Evolutionary conservation across 1,140 invertebrate species (phyloP).

Genomic region (Tenebrio molitor): DNA sequence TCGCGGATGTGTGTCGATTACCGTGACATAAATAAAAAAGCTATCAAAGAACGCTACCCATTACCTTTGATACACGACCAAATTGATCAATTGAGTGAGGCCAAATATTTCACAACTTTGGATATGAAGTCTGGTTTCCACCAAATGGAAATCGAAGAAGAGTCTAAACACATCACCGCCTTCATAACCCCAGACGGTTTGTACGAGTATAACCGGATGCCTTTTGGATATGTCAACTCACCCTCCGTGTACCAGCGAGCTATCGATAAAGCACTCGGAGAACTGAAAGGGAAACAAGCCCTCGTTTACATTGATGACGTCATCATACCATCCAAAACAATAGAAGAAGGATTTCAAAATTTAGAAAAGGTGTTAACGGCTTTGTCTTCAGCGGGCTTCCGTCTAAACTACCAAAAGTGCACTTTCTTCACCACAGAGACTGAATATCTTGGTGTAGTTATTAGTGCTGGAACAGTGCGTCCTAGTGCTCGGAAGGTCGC

Average conservation of each 20-base stretch:
- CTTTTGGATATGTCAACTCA: constrained; percentile 58
- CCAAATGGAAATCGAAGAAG: constrained; percentile 47
- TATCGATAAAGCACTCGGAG: constrained; percentile 55
- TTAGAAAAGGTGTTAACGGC: neutral
- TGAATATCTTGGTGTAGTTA: neutral
- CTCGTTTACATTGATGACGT: constrained; percentile 58
- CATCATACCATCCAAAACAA: constrained; percentile 64
- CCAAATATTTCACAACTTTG: constrained; percentile 53
- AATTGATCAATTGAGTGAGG: constrained; percentile 50
- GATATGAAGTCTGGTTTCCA: constrained; percentile 63
- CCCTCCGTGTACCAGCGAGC: constrained; percentile 54
- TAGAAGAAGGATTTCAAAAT: neutral
- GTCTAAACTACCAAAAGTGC: neutral
- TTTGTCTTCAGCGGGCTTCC: neutral
- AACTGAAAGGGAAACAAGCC: constrained; percentile 52
- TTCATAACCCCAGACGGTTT: constrained; percentile 53
- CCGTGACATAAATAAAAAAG: constrained; percentile 66
- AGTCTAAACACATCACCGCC: constrained; percentile 46
- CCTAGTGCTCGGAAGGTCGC: neutral
- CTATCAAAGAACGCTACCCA: constrained; percentile 59
- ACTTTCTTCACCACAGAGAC: neutral
- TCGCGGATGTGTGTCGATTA: constrained; percentile 67
- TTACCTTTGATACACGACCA: constrained; percentile 56
- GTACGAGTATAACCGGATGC: constrained; percentile 57
- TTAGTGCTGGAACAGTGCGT: neutral